Conservation (phyloP, 64 coral and sea anemone species). For the Montipora efflorescens region DNA sequence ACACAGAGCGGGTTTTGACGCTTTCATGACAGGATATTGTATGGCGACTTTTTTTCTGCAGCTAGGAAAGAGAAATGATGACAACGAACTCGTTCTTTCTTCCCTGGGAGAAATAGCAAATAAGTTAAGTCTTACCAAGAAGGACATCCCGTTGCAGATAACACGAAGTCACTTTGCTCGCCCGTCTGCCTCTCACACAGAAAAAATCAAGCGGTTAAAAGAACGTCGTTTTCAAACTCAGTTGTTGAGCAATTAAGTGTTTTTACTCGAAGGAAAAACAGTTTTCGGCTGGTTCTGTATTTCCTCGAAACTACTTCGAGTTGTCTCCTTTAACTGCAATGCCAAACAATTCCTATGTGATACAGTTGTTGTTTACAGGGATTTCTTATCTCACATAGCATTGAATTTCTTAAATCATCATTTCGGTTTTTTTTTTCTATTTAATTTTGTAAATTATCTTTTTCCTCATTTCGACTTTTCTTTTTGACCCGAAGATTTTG, state of each 20-base stretch:
- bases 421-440: no score
- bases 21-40: conserved; percentile 97
- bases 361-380: no score
- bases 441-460: no score
- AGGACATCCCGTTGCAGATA: conserved; percentile 83
- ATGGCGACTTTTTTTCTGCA: conserved; percentile 73
- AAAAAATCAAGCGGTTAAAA: conserved; percentile 68
- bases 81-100: conserved; percentile 18
- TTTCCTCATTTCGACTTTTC: no score
- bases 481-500: no score
- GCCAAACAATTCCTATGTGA: no score
- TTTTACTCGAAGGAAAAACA: background rate
- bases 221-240: background rate
- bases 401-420: no score
- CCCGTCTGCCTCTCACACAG: conserved; percentile 63
- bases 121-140: conserved; percentile 80
- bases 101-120: conserved; percentile 66
- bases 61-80: conserved; percentile 43
- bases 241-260: background rate
- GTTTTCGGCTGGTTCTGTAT: no score
- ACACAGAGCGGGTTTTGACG: conserved; percentile 95
- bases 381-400: no score
- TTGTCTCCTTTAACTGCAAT: no score
- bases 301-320: no score
- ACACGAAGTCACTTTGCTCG: conserved; percentile 82